phyloP scores from a whole-genome alignment of 2,113 vertebrate genomes.

The Neofelis nebulosa region DNA sequence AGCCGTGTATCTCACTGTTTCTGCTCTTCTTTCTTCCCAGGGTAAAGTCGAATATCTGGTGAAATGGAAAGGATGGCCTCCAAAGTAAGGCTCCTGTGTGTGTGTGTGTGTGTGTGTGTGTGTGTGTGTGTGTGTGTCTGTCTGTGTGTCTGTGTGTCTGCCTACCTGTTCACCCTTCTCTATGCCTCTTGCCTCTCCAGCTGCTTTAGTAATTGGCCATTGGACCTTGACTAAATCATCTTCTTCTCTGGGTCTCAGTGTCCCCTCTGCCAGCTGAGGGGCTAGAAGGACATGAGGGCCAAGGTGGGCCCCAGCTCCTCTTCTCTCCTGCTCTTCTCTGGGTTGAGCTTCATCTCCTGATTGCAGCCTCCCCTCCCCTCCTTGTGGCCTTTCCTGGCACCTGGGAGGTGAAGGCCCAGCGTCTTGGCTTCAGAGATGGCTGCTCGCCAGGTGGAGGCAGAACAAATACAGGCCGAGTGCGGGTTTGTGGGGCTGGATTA shows the following conservation, averaged over 20 bases:
- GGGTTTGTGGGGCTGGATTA: background rate
- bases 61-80: conserved; percentile 99
- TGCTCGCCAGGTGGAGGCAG: background rate
- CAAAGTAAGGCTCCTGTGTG: conserved; percentile 91
- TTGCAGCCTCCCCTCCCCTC: background rate
- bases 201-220: background rate
- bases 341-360: background rate
- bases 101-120: conserved; percentile 29
- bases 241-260: background rate
- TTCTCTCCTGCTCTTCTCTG: background rate
- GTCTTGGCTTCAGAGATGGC: background rate
- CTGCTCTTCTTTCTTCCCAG: conserved; percentile 83
- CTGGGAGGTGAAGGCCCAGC: background rate
- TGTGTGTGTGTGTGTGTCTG: conserved; percentile 1
- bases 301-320: background rate
- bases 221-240: background rate
- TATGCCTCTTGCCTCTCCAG: background rate
- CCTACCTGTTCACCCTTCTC: background rate
- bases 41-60: conserved; percentile 98
- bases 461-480: background rate
- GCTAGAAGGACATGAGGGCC: background rate
- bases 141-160: conserved; percentile 16
- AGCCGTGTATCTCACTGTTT: conserved; percentile 36
- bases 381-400: background rate
- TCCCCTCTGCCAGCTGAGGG: background rate